Conservation (phyloP, 2,888 invertebrate species). For the Drosophila kokeensis region DNA sequence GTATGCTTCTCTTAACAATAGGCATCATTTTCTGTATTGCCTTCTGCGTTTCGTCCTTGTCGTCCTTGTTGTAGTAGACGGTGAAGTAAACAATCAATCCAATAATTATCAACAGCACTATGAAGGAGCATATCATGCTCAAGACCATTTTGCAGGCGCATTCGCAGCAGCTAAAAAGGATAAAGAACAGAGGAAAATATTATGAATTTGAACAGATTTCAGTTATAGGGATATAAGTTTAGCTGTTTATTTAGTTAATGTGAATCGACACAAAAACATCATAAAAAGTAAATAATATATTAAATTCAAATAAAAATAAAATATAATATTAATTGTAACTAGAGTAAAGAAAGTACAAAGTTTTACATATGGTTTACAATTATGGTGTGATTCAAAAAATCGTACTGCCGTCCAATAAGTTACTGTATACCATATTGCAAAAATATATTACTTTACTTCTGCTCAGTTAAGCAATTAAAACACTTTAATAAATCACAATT, state of each 20-base stretch:
- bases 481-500: not conserved
- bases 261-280: not conserved
- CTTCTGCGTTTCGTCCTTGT: conserved; percentile 50
- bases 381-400: not conserved
- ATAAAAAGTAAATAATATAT: not conserved
- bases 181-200: not conserved
- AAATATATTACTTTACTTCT: not conserved
- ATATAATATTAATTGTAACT: not conserved
- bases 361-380: not conserved
- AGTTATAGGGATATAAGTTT: not conserved
- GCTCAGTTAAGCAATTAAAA: not conserved
- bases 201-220: not conserved
- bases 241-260: not conserved
- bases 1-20: conserved; percentile 71
- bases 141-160: conserved; percentile 81
- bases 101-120: conserved; percentile 76
- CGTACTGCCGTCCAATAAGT: not conserved
- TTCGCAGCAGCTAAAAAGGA: conserved; percentile 78
- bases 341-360: not conserved
- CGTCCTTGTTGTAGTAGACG: conserved; percentile 76
- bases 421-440: not conserved
- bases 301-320: not conserved
- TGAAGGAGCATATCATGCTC: conserved; percentile 70
- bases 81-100: conserved; percentile 83
- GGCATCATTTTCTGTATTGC: conserved; percentile 58